These are phyloP conservation scores for Tetramorium simillimum DNA, from an alignment of 1,140 invertebrate species.

Conservation along the genomic window DNA sequence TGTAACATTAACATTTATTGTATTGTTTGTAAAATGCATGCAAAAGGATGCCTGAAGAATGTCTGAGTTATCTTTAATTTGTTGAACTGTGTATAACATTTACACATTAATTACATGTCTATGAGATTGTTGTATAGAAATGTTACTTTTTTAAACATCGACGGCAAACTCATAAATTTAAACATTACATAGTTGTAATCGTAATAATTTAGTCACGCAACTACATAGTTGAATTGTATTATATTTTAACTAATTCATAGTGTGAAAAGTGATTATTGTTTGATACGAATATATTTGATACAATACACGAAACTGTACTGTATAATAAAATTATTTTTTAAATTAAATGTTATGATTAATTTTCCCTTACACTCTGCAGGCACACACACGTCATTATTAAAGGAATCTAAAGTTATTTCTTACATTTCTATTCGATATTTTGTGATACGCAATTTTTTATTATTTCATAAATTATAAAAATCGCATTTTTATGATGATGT, in stretches of 20 bases:
- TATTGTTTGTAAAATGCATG: not conserved
- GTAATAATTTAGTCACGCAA: not conserved
- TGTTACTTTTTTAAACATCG: not conserved
- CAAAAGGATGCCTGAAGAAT: not conserved
- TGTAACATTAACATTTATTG: not conserved
- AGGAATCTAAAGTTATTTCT: not conserved
- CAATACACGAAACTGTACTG: not conserved
- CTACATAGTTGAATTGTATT: not conserved
- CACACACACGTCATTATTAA: too few species aligned
- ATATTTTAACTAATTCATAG: not conserved
- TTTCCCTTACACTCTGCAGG: not conserved
- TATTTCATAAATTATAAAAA: not conserved
- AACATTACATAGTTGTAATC: not conserved
- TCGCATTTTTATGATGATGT: not conserved
- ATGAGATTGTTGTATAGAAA: not conserved
- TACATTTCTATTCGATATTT: not conserved
- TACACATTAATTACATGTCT: not conserved
- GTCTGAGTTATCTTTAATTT: not conserved
- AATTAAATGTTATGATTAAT: not conserved
- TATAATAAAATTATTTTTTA: constrained; percentile 22
- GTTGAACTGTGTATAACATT: not conserved
- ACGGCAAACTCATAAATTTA: not conserved
- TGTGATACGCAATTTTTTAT: not conserved
- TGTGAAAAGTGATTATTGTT: not conserved
- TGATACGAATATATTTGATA: not conserved